Conservation (phyloP, 2,888 invertebrate species). For the Cataglyphis rosenhaueri region DNA sequence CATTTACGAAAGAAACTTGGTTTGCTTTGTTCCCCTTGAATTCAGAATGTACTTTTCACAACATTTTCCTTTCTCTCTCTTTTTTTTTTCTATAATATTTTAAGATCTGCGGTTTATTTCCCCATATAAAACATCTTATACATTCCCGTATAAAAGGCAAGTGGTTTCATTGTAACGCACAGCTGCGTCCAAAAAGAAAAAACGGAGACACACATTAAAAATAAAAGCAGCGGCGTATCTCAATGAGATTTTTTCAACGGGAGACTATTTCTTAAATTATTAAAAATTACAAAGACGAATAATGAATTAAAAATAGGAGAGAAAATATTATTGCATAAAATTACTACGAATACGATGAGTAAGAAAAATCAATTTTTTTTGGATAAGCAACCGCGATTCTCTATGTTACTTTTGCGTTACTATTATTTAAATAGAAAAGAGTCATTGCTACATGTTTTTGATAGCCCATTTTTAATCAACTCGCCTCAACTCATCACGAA, state of each 20-base stretch:
- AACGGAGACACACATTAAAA: slow-evolving; percentile 57
- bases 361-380: slow-evolving; percentile 4
- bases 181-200: slow-evolving; percentile 3
- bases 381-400: not conserved
- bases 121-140: slow-evolving; percentile 8
- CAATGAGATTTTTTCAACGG: slow-evolving; percentile 46
- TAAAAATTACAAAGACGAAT: not conserved
- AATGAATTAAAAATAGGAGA: not conserved
- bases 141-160: not conserved
- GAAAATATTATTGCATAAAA: not conserved
- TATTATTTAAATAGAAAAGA: slow-evolving; percentile 24
- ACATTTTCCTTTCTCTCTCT: not conserved
- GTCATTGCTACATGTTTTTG: slow-evolving; percentile 25
- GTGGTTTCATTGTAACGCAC: slow-evolving; percentile 8
- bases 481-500: slow-evolving; percentile 14
- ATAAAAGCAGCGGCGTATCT: slow-evolving; percentile 65
- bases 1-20: not conserved
- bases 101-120: slow-evolving; percentile 25
- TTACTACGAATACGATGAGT: not conserved
- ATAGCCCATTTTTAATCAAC: slow-evolving; percentile 10
- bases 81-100: slow-evolving; percentile 6
- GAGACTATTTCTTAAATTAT: not conserved
- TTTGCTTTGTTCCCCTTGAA: slow-evolving; percentile 2
- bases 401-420: slow-evolving; percentile 8
- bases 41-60: not conserved